These are phyloP conservation scores for Pilophorus perplexus DNA, from an alignment of 2,888 invertebrate species.

Conservation along the genomic window DNA sequence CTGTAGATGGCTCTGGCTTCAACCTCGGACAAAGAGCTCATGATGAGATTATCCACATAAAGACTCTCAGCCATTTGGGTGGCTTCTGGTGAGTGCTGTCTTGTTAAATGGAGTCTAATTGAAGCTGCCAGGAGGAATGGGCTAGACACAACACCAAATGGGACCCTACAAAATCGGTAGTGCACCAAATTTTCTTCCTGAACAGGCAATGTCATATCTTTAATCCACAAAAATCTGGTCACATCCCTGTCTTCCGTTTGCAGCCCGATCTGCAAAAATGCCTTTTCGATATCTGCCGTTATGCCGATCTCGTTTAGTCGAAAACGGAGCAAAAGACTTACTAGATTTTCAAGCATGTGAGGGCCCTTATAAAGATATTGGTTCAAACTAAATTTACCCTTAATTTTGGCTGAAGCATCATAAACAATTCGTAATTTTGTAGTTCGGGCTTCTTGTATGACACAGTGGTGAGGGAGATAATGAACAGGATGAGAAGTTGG, in stretches of 20 bases:
- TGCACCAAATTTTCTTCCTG: slow-evolving; percentile 1
- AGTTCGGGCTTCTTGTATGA: neutral
- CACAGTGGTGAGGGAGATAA: slow-evolving; percentile 24
- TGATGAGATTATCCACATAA: slow-evolving; percentile 2
- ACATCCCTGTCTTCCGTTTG: slow-evolving; percentile 18
- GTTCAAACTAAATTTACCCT: slow-evolving; percentile 1
- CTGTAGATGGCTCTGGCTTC: neutral
- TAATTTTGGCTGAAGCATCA: slow-evolving; percentile 27
- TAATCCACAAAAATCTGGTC: slow-evolving; percentile 26
- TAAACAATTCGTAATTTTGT: slow-evolving; percentile 10
- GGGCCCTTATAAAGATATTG: slow-evolving; percentile 1
- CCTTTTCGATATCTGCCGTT: slow-evolving; percentile 9
- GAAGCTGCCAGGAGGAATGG: slow-evolving; percentile 17
- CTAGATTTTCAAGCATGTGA: neutral
- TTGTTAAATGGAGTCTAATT: neutral
- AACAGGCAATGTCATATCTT: neutral
- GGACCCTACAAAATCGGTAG: slow-evolving; percentile 11
- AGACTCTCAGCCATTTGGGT: neutral
- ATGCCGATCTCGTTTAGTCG: neutral
- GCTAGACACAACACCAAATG: slow-evolving; percentile 19
- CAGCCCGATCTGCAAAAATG: neutral
- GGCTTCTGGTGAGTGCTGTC: neutral
- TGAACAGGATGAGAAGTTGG: neutral
- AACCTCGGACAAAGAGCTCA: neutral
- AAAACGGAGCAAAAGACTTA: neutral